A percentile compares a stretch with the other conserved stretches of the same genome.
Evolutionary conservation across 2,113 vertebrate species (phyloP).

Genomic region (Chaetodon auriga): DNA sequence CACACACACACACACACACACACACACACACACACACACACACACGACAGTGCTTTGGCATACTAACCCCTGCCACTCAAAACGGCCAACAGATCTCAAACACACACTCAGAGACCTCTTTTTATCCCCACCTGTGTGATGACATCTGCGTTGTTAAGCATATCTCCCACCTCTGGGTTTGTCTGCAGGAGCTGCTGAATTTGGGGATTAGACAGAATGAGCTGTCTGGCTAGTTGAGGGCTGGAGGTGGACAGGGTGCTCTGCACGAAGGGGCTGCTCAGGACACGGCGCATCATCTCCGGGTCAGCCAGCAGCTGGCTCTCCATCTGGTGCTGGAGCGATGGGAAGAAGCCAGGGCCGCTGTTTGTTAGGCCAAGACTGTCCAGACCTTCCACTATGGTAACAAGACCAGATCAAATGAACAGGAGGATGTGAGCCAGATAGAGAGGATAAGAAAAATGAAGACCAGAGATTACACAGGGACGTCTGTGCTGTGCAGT

Average conservation of each 20-base stretch:
- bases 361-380: conserved; percentile 37
- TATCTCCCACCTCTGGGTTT: conserved; percentile 56
- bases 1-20: background rate
- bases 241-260: conserved; percentile 51
- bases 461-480: background rate
- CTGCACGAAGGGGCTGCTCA: conserved; percentile 57
- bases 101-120: background rate
- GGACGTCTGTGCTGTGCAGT: background rate
- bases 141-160: conserved; percentile 49
- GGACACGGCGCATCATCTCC: conserved; percentile 43
- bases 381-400: conserved; percentile 58
- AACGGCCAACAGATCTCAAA: too few species aligned
- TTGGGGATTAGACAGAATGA: conserved; percentile 62
- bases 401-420: conserved; percentile 10
- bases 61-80: background rate
- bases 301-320: conserved; percentile 59
- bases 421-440: background rate
- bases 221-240: conserved; percentile 53
- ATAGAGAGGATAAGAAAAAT: background rate
- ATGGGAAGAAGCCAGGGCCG: conserved; percentile 37
- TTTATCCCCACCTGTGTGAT: conserved; percentile 46
- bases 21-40: background rate
- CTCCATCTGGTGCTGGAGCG: conserved; percentile 63
- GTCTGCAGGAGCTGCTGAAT: conserved; percentile 63
- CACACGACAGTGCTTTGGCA: background rate